Base-by-base conservation (phyloP, 1,140 invertebrate species). In the Myzus persicae region DNA sequence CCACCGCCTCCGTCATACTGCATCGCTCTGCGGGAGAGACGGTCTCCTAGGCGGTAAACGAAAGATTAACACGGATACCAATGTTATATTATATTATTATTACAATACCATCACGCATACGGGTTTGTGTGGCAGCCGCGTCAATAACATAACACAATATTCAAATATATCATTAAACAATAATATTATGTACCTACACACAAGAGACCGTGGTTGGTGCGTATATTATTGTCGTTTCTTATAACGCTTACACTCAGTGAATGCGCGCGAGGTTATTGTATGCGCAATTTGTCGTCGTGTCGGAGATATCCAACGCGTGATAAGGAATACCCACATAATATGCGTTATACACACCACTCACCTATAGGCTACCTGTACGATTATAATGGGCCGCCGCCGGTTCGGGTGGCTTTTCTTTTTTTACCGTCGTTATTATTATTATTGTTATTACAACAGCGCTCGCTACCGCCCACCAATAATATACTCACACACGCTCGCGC, bases 391-490 rank as follows among this genome's bases (percentile, higher is more conserved):
- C 59, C 90, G 40, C 8, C 38, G 7, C 59, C 76, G 76, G 76
- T 82, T 82, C 90, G 54, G 90, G 90, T 91, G 9, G 76, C 8
- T 82, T 92, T 92, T 84, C 76, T 84, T 36, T 92, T 91, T 76
- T n/a, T n/a, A n/a, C n/a, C 8, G 6, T 88, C 31, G 48, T 90
- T 54, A 24, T 40, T 26, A 24, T 26, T 14, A 14, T 90, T 90
- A 54, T 76, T 38, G 59, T 44, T 67, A 42, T 67, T 42, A 42
- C 20, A 31, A 67, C 89, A 51, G 89, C 38, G 48, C 38, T 6
- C 2, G 1, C 31, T 40, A 40, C 91, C 91, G 91, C 76, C 91
- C 91, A 85, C 76, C 91, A 38, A 54, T 40, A 93, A 85, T 6
- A 31, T 76, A 42, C 14, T 22, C 90, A 44, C 89, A 31, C 46